Evolutionary conservation across 2,797 vertebrate species (phyloP), one percentile per base, ranked within the genome.

Genomic region (Poecilia velifera): DNA sequence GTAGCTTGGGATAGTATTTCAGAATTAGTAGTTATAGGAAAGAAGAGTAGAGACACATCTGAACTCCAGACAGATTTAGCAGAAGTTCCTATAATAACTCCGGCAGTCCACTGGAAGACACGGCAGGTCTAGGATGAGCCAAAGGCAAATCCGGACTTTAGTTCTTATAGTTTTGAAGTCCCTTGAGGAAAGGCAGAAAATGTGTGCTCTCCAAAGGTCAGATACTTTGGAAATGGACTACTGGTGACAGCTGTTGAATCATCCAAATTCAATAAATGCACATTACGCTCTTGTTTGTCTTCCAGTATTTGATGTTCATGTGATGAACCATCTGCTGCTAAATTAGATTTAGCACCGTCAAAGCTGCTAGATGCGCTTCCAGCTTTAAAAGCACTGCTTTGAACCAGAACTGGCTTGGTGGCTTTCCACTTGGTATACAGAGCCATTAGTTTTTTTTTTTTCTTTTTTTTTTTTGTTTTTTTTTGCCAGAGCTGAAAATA

Each of bases 401-500:
- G 78, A 87, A 88, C 81, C 84, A 79, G 62, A 82, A 80, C 18
- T 8, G 78, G 71, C 79, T 83, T 89, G 76, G 80, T 89, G 75
- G 83, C 70, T 91, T 88, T 89, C 90, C 86, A 84, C 83, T 90
- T 89, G 86, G 77, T 81, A 82, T 89, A 86, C 53, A 74, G 47
- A 80, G 87, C 87, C 87, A 88, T 92, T 87, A 82, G 70, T 79
- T 89, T 83, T 55, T 57, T 79, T 1, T 88, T 84, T 57, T 41
- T 41, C n/a, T n/a, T n/a, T n/a, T n/a, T n/a, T n/a, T n/a, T n/a
- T n/a, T 55, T 57, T 79, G 31, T 88, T 84, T 57, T 41, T 41
- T 41, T 1, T 88, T 90, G 90, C 91, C 91, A 89, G 83, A 78
- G 82, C 89, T 89, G 84, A 86, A 94, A 93, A 89, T 90, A 93